These are phyloP conservation scores for Cyanoderma ruficeps DNA, from an alignment of 2,113 vertebrate genomes.

Conservation along the genomic window DNA sequence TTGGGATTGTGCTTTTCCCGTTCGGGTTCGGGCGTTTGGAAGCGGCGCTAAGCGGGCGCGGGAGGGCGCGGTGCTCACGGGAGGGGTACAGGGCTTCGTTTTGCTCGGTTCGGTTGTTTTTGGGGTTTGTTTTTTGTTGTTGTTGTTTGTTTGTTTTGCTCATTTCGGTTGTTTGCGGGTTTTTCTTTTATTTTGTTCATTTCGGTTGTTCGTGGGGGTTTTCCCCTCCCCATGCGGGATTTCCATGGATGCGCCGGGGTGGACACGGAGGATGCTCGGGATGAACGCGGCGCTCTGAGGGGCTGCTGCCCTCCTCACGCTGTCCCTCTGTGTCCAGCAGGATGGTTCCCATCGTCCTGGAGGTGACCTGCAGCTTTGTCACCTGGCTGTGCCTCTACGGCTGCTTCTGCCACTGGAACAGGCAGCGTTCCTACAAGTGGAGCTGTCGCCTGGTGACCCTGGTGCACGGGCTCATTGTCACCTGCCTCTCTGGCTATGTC, in stretches of 20 bases:
- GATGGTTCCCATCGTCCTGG: slow-evolving; percentile 61
- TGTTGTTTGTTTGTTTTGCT: background rate
- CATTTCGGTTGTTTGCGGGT: background rate
- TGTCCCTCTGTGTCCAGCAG: slow-evolving; percentile 9
- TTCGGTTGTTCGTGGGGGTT: background rate
- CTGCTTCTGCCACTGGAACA: slow-evolving; percentile 68
- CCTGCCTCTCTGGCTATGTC: slow-evolving; percentile 81
- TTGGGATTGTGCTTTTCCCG: background rate
- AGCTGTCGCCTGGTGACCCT: slow-evolving; percentile 88
- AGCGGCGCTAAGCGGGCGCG: fast-evolving
- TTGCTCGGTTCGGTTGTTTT: background rate
- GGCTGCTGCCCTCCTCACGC: background rate
- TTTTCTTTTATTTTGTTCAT: background rate
- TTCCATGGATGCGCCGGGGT: fast-evolving
- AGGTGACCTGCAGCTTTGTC: slow-evolving; percentile 71
- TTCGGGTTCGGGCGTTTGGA: background rate
- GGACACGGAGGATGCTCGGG: fast-evolving
- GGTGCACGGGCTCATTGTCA: slow-evolving; percentile 80
- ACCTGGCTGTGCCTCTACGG: slow-evolving; percentile 82
- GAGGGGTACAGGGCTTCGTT: fast-evolving
- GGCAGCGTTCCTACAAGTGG: slow-evolving; percentile 78
- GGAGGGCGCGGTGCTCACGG: fast-evolving
- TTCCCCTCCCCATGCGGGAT: fast-evolving
- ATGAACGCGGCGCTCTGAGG: fast-evolving
- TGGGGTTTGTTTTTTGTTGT: too few species aligned